These are phyloP conservation scores for Lasioglossum leucozonium DNA, from an alignment of 2,888 invertebrate genomes.

Conservation along the genomic window DNA sequence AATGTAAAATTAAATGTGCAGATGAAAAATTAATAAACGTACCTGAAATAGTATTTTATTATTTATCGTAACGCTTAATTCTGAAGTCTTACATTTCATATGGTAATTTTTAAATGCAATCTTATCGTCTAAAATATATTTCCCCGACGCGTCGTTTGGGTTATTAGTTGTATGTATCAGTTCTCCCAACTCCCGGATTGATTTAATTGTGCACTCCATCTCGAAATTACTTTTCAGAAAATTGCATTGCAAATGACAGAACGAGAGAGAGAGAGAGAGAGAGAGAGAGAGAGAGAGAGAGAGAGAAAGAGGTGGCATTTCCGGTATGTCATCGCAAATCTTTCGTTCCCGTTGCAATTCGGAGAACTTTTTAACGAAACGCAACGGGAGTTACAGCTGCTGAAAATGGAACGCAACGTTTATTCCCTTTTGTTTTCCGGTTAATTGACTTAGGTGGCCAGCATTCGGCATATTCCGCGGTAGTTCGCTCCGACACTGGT, in stretches of 20 bases:
- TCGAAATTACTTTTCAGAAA: neutral
- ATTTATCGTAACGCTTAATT: too few relatives aligned
- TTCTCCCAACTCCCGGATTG: neutral
- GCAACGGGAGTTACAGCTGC: neutral
- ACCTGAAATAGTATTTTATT: too few relatives aligned
- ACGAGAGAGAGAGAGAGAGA: neutral
- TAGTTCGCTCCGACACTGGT: neutral
- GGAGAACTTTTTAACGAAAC: neutral
- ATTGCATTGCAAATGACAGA: neutral
- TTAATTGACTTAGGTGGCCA: constrained; percentile 18
- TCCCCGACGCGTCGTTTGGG: neutral
- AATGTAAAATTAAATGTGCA: too few relatives aligned
- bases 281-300: neutral
- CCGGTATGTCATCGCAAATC: neutral
- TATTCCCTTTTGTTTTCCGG: neutral
- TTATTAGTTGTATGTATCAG: neutral
- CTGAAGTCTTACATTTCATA: too few relatives aligned
- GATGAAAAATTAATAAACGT: too few relatives aligned
- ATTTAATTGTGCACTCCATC: neutral
- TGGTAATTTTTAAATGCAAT: too few relatives aligned
- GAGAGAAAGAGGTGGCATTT: too few relatives aligned
- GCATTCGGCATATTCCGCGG: neutral
- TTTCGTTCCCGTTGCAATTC: neutral
- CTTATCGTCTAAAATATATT: too few relatives aligned
- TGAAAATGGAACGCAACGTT: constrained; percentile 4